Percentiles rank a stretch among this genome's conserved stretches.
Conservation (phyloP, 2,888 invertebrate genomes). For the Caenorhabditis sp. region DNA sequence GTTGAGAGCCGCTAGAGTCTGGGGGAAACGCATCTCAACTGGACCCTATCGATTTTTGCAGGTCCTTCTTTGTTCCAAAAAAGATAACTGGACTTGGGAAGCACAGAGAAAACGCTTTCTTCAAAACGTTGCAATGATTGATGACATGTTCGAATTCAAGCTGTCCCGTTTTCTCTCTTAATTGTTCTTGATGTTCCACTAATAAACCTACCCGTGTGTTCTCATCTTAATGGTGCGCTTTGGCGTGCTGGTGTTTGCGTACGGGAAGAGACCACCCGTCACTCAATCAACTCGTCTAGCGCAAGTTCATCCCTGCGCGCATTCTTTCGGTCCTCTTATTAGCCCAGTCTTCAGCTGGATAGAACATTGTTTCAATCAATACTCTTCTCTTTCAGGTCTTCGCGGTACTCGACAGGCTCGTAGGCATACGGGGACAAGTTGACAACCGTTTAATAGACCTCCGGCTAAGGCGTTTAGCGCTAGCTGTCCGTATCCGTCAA, state of each 20-base stretch:
- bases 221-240: neutral
- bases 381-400: neutral
- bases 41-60: conserved; percentile 54
- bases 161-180: conserved; percentile 19
- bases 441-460: neutral
- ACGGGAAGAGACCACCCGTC: conserved; percentile 13
- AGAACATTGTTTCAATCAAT: too few relatives aligned
- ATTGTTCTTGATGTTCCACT: neutral
- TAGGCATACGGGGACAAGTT: neutral
- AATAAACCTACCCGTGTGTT: conserved; percentile 17
- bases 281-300: conserved; percentile 34
- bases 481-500: neutral
- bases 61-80: conserved; percentile 61
- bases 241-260: conserved; percentile 46
- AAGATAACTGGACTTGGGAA: conserved; percentile 60
- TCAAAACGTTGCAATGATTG: conserved; percentile 43
- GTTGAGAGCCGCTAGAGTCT: neutral
- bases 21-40: conserved; percentile 10
- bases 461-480: neutral
- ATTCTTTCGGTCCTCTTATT: neutral
- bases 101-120: conserved; percentile 33
- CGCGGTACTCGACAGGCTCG: neutral
- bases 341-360: too few relatives aligned
- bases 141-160: conserved; percentile 60
- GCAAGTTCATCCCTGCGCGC: conserved; percentile 37